Evolutionary conservation across 92 coral and sea anemone genomes (phyloP), one percentile per base, ranked within the genome.

Genomic region (Porites divaricata): DNA sequence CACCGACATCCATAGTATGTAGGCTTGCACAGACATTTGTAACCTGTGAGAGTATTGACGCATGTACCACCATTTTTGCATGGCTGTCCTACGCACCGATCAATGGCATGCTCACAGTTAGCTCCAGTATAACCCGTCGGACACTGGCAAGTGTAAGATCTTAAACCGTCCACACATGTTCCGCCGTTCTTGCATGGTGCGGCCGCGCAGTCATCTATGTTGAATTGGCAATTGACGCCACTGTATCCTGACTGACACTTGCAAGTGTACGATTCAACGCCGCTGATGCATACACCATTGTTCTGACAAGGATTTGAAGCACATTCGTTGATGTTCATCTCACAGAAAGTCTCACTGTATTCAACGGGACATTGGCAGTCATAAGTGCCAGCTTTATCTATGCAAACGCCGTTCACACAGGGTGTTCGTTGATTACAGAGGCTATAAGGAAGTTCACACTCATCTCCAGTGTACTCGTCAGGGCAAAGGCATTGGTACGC

Each of bases 41-140:
- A 96, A 51, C 93, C 93, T 9, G 87, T 90, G 7, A 67, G 63
- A 22, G 74, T 79, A 65, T 92, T 81, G 26, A 88, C 87, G 75
- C 99, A 96, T 4, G 63, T 85, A 2, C 98, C 98, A 7, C 95
- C 94, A 67, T 96, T 77, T 63, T 59, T 19, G 77, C 96, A 93
- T 16, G 96, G 96, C 74, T 89, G 70, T 63, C 86, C 76, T 45
- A 86, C 75, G 75, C 96, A 93, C 19, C 82, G 80, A 82, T 93
- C 90, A 14, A 87, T 66, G 11, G 59, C 56, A 9, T 76, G 41
- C 81, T 93, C 96, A 65, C 96, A 93, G 53, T 85, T 85, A n/a
- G 65, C 83, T 10, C 96, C 96, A 68, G 81, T 77, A 50, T 90
- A 93, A 1, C 96, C 94, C 1, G 54, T 74, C 0, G 88, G 89